Evolutionary conservation across 2,113 vertebrate genomes (phyloP), one percentile per base, ranked within the genome.

Genomic region (Propithecus coquereli): DNA sequence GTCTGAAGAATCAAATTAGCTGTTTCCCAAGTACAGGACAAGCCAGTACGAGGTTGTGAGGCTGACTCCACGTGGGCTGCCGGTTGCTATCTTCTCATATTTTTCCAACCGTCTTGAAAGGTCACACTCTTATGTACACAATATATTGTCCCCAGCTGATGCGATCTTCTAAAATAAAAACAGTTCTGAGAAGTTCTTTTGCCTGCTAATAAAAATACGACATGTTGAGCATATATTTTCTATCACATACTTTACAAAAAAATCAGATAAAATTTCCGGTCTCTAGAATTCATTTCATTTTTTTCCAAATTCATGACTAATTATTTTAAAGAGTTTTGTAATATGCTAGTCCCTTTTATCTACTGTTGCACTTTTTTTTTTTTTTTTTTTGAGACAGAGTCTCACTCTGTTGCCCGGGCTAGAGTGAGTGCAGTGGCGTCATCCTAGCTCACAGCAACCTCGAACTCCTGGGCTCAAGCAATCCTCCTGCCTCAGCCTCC

Each of bases 281-380:
- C 9, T 68, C 9, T 13, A 10, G n/a, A 27, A n/a, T 59, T 61
- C 6, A 22, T 57, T 76, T 27, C 5, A 13, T 3, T 17, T 22
- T 43, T 88, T 47, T 14, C 43, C 17, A 9, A 32, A 6, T 22
- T 59, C 3, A 9, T 23, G n/a, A 14, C 8, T 4, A 16, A 20
- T 1, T 7, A 13, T 27, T 30, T 9, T 0, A 25, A 34, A 61
- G 9, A 4, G 10, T 3, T 23, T 43, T 3, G 3, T 1, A 3
- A 12, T 32, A 50, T 17, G 12, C 30, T 76, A 9, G 27, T 18
- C 8, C 73, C 43, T 7, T 2, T 47, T 47, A 47, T 45, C 27
- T 47, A 27, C 25, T 30, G 43, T 76, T 47, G 47, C 27, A 18
- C 27, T 47, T 76, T 45, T 9, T n/a, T n/a, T n/a, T n/a, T n/a